Base-by-base conservation (phyloP, 2,888 invertebrate genomes). In the Dryobotodes eremita region DNA sequence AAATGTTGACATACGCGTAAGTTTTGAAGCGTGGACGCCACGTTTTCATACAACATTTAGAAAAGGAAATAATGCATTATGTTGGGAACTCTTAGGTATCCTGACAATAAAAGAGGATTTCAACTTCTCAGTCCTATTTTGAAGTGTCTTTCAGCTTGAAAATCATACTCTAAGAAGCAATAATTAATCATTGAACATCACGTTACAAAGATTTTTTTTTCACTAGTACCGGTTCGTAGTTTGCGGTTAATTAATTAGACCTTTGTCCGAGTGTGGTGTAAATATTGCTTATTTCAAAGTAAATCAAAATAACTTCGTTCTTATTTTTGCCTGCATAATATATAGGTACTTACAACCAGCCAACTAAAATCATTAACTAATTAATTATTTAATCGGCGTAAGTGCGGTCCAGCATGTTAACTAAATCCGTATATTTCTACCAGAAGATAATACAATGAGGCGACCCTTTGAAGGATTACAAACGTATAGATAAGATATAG, bases 401-500 rank as follows among this genome's bases (percentile, higher is more conserved):
- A 48, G 46, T 23, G 74, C 79, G 55, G 46, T 11, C 11, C 55
- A 77, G 55, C 10, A 10, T 23, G 55, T 50, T 31, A 74, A 50
- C 23, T 13, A 48, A 42, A 64, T 55, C 48, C 11, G 68, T 80
- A 74, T 79, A 11, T 80, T 74, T 10, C 55, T 20, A n/a, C 10
- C 11, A 2, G n/a, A 62, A 68, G 61, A 88, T 89, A 89, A 90
- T 88, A 89, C 85, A 89, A 90, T 89, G 89, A 88, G 83, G 79
- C 79, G 88, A 89, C 90, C 91, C 88, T 92, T 91, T 90, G 88
- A 86, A 84, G 88, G 91, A 90, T 92, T 90, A 91, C 88, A 86
- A 88, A 87, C 88, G 91, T 85, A 87, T 84, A 36, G 31, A 36
- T 36, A 36, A 36, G 31, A 36, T 36, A 36, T 36, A 36, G 1